Evolutionary conservation across 2,888 invertebrate species (phyloP).

Genomic region (Rhyacophila evoluta): DNA sequence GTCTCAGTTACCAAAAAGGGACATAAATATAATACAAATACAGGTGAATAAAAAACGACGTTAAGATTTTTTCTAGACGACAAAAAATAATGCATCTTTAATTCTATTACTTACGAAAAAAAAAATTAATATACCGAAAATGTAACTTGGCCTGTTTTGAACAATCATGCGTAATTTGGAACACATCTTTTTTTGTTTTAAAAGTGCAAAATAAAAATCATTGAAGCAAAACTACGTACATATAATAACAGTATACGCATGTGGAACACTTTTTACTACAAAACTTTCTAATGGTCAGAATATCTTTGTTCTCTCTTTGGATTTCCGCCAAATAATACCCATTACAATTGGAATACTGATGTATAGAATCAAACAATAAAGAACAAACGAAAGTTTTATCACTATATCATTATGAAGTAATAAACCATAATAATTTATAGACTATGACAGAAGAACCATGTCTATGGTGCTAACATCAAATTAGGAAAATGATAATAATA

Average conservation of each 20-base stretch:
- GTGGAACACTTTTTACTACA: background rate
- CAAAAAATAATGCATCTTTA: too few relatives aligned
- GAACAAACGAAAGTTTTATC: background rate
- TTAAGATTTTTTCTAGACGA: too few relatives aligned
- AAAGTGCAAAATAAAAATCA: background rate
- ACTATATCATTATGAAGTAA: background rate
- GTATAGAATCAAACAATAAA: background rate
- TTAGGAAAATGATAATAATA: too few relatives aligned
- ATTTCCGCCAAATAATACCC: constrained; percentile 8
- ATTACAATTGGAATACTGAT: background rate
- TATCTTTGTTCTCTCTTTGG: constrained; percentile 16
- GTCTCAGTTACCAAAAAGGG: too few relatives aligned
- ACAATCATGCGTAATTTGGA: too few relatives aligned
- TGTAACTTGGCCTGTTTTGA: too few relatives aligned
- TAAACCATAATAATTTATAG: background rate
- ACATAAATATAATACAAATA: too few relatives aligned
- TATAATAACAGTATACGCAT: background rate
- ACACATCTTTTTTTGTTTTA: background rate
- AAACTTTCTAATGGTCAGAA: constrained; percentile 26
- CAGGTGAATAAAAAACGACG: too few relatives aligned
- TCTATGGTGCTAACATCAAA: too few relatives aligned
- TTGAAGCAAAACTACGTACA: background rate
- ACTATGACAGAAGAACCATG: background rate
- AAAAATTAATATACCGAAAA: too few relatives aligned
- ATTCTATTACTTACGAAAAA: too few relatives aligned